These are phyloP conservation scores for Suillia variegata DNA, from an alignment of 2,888 invertebrate genomes.

Conservation along the genomic window DNA sequence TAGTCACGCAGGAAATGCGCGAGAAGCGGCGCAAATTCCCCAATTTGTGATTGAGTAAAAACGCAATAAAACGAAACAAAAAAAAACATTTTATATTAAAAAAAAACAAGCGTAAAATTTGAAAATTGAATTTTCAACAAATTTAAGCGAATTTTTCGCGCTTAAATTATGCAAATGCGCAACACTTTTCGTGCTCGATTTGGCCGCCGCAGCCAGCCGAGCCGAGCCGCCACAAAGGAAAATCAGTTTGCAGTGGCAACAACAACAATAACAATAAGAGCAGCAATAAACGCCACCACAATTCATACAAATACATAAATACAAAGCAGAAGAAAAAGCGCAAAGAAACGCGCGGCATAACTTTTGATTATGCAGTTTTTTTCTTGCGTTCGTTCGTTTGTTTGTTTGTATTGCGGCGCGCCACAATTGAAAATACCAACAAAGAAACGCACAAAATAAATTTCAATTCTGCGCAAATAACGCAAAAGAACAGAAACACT, in stretches of 20 bases:
- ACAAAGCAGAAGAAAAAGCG: background rate
- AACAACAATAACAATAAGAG: background rate
- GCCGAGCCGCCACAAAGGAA: background rate
- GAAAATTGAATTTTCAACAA: background rate
- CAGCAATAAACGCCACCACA: background rate
- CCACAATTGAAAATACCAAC: background rate
- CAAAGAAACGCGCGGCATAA: background rate
- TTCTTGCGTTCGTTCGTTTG: too few species aligned
- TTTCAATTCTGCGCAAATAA: background rate
- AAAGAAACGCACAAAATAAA: background rate
- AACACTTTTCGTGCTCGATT: constrained; percentile 1
- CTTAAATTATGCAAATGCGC: constrained; percentile 3
- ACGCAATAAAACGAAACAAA: too few species aligned
- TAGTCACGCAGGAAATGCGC: background rate
- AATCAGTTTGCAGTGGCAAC: background rate
- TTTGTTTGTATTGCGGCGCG: too few species aligned
- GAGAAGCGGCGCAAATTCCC: background rate
- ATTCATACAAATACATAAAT: background rate
- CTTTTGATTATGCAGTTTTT: constrained; percentile 2
- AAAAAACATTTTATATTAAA: too few species aligned
- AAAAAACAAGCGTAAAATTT: too few species aligned
- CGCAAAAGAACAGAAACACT: background rate
- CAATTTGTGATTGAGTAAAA: background rate
- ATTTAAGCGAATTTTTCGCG: background rate
- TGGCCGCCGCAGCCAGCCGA: background rate